Conservation (phyloP, 1,140 invertebrate genomes). For the Conopomorpha cramerella region DNA sequence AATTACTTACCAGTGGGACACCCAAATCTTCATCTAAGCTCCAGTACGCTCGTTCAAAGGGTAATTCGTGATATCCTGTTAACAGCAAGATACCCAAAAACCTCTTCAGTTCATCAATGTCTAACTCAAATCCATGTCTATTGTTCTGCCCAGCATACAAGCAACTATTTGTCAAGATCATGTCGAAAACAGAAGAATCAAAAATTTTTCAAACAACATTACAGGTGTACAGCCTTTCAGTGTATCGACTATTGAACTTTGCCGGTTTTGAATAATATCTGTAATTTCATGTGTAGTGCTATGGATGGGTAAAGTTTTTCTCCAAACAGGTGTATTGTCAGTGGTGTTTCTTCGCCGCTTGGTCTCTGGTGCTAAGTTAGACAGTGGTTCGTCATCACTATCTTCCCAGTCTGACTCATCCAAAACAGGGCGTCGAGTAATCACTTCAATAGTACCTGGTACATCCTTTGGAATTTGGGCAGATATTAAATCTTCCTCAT, state of each 20-base stretch:
- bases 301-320: slow-evolving; percentile 14
- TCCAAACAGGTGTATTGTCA: slow-evolving; percentile 14
- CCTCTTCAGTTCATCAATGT: slow-evolving; percentile 16
- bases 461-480: slow-evolving; percentile 12
- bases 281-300: slow-evolving; percentile 1
- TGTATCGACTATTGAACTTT: slow-evolving; percentile 1
- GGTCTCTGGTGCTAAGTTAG: slow-evolving; percentile 13
- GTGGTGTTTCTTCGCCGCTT: slow-evolving; percentile 5
- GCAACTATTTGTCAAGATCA: slow-evolving; percentile 13
- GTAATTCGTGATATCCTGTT: slow-evolving; percentile 23
- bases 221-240: slow-evolving; percentile 9
- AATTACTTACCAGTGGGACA: slow-evolving; percentile 14
- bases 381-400: slow-evolving; percentile 16
- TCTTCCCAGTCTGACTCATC: slow-evolving; percentile 11
- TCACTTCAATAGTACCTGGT: slow-evolving; percentile 16
- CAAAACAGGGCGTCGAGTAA: slow-evolving; percentile 8
- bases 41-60: slow-evolving; percentile 22
- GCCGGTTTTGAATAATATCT: slow-evolving; percentile 1
- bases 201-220: slow-evolving; percentile 19
- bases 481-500: slow-evolving; percentile 13
- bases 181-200: slow-evolving; percentile 14
- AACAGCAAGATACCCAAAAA: slow-evolving; percentile 24
- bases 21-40: slow-evolving; percentile 21
- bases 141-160: slow-evolving; percentile 22
- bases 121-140: slow-evolving; percentile 18